Conservation (phyloP, 2,888 invertebrate species). For the Orchesellides sinensis region DNA sequence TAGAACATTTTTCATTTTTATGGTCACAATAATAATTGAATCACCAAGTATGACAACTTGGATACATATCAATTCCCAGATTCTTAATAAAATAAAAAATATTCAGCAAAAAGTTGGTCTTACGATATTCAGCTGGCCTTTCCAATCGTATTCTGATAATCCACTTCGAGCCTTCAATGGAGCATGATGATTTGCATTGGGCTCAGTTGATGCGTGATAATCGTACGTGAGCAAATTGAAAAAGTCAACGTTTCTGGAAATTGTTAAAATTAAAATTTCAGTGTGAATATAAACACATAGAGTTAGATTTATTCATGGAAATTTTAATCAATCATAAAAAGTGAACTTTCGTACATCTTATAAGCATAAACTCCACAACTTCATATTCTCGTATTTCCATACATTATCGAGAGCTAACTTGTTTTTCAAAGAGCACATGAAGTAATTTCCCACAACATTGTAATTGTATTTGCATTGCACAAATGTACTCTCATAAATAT, state of each 20-base stretch:
- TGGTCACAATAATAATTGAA: no score
- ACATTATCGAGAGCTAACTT: no score
- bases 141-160: constrained; percentile 91
- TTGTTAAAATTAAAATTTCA: neutral
- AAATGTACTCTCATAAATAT: neutral
- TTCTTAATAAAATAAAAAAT: neutral
- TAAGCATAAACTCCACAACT: neutral
- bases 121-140: constrained; percentile 92
- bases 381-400: neutral
- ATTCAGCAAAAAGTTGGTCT: constrained; percentile 77
- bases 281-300: no score
- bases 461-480: neutral
- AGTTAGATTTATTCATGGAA: neutral
- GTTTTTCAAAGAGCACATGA: neutral
- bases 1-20: no score
- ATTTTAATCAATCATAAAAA: neutral
- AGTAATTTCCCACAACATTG: no score
- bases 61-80: neutral
- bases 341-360: neutral
- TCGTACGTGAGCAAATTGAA: constrained; percentile 94
- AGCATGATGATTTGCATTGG: constrained; percentile 93
- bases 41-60: neutral
- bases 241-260: constrained; percentile 88
- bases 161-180: constrained; percentile 88
- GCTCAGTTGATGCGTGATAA: constrained; percentile 94